Conservation (phyloP, 64 coral and sea anemone genomes). For the Platygyra sinensis region DNA sequence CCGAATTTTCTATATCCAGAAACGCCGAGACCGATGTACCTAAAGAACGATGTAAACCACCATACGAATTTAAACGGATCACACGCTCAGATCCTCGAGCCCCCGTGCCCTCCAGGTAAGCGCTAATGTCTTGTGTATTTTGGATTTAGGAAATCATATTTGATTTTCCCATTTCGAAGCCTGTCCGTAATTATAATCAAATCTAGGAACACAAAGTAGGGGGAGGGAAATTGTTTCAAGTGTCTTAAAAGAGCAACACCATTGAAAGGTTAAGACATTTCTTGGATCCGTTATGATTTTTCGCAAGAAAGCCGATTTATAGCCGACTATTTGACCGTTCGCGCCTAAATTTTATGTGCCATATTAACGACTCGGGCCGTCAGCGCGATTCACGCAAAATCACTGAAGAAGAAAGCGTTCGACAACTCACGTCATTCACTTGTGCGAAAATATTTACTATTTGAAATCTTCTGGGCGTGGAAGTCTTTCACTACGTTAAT, state of each 20-base stretch:
- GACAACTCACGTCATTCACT: conserved; percentile 90
- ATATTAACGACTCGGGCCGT: conserved; percentile 53
- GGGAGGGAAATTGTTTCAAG: conserved; percentile 99
- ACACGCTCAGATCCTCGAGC: conserved; percentile 77
- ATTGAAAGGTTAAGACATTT: conserved; percentile 99
- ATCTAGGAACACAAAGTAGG: conserved; percentile 95
- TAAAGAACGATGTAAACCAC: conserved; percentile 59
- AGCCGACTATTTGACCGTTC: conserved; percentile 58
- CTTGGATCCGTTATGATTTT: conserved; percentile 84
- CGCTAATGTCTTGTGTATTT: conserved; percentile 86
- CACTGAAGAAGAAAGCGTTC: conserved; percentile 72
- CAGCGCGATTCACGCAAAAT: conserved; percentile 69
- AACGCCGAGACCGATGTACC: conserved; percentile 77
- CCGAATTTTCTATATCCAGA: conserved; percentile 85
- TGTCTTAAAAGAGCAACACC: conserved; percentile 96
- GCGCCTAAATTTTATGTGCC: conserved; percentile 52
- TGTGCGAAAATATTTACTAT: conserved; percentile 99
- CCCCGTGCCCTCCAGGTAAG: conserved; percentile 77
- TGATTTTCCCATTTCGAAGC: conserved; percentile 88
- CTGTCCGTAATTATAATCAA: conserved; percentile 97
- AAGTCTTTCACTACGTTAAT: conserved; percentile 99
- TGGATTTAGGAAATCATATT: conserved; percentile 80
- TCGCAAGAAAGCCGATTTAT: conserved; percentile 60
- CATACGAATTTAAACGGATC: conserved; percentile 55
- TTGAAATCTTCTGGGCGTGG: conserved; percentile 98